Evolutionary conservation across 2,113 vertebrate species (phyloP), one percentile per base, ranked within the genome.

Genomic region (Ginglymostoma cirratum): DNA sequence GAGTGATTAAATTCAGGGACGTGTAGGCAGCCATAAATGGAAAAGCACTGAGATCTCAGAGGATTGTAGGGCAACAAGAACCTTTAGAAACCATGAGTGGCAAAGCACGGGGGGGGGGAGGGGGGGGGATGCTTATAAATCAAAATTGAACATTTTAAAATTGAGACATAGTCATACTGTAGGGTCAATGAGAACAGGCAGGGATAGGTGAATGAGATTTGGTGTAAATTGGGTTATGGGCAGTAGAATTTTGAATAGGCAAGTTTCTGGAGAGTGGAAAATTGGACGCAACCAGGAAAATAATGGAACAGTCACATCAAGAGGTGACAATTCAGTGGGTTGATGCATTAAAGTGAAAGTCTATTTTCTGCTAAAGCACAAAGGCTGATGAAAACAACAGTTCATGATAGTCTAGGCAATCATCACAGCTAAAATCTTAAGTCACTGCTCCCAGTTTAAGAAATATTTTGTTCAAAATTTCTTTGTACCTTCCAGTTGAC

Each of bases 401-500:
- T 55, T 90, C 52, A 17, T 90, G 14, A 65, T 65, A 34, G n/a
- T 7, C n/a, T 8, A 17, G 34, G 34, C 61, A 93, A 66, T 93
- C n/a, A 67, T n/a, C 3, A 19, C 38, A 19, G 19, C 42, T 42
- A 19, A 83, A 45, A n/a, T 3, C 38, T 42, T 83, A 38, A 83
- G 17, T 83, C 17, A 83, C 15, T n/a, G n/a, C 17, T 83, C 45
- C 38, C 80, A 42, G 38, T 83, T 83, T 23, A 17, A 34, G 52
- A 90, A 89, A n/a, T 72, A 19, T 24, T 69, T 70, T 42, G 45
- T 45, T 38, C 24, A 5, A 48, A 30, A 5, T 87, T 76, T 23
- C 19, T 52, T 96, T 95, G 97, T 97, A 99, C 99, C 98, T 99
- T 99, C 99, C 99, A 99, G 97, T 99, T 99, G 17, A 99, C 97